Base-by-base conservation (phyloP, 1,140 invertebrate genomes). In the Zaprionus capensis region DNA sequence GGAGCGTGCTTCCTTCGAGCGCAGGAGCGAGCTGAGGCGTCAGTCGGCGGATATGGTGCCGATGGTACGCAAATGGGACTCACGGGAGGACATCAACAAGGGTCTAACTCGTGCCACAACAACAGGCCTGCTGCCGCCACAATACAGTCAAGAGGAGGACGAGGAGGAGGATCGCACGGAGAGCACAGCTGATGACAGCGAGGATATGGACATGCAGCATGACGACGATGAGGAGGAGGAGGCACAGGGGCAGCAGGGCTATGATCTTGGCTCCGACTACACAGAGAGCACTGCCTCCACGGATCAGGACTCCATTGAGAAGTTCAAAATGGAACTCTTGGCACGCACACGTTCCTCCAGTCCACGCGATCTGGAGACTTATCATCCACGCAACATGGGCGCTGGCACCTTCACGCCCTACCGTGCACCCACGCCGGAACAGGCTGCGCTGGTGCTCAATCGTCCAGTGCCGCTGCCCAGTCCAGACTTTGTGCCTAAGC, bases 401-500 rank as follows among this genome's bases (percentile, higher is more conserved):
- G 81, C 82, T 1, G 87, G 85, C 5, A 83, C 81, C 6, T 92
- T 93, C 11, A 93, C 92, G 0, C 92, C 92, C 1, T 93, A 93
- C 58, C 81, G 92, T 22, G 81, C 90, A 0, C 92, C 92, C 2
- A 92, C 93, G 26, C 93, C 93, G 58, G 94, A 94, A 49, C 93
- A 94, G 76, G 93, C 93, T 2, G 94, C 94, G 64, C 93, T 93
- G 66, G 94, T 95, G 63, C 92, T 94, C 9, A 93, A 93, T 7
- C 94, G 95, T 72, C 94, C 94, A 11, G 91, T 94, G 53, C 93
- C 94, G 20, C 92, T 95, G 26, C 94, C 94, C 2, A 94, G 95
- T 85, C 95, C 94, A 0, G 95, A 95, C 81, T 95, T 96, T 78
- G 85, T 96, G 36, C 96, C 96, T 6, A 96, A 96, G 84, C 96